A percentile compares a stretch with the other conserved stretches of the same genome.
Evolutionary conservation across 2,888 invertebrate genomes (phyloP).

Genomic region (Synergus laeviventris): DNA sequence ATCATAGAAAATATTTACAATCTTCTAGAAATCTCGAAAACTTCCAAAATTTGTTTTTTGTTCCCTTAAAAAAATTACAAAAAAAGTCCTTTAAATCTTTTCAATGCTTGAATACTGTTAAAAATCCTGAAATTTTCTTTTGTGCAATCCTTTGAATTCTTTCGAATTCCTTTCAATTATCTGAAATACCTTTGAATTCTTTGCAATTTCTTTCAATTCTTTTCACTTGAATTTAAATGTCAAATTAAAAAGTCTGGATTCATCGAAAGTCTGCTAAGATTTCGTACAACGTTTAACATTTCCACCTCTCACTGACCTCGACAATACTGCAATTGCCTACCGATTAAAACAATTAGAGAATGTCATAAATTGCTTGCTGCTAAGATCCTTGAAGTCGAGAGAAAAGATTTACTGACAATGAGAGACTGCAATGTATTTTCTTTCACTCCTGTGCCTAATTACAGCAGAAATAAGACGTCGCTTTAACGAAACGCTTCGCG

Average conservation of each 20-base stretch:
- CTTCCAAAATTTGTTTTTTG: too few relatives aligned
- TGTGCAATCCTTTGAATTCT: too few relatives aligned
- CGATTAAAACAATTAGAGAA: slow-evolving; percentile 8
- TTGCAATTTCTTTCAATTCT: too few relatives aligned
- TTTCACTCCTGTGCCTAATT: not conserved
- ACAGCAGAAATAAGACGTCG: slow-evolving; percentile 1
- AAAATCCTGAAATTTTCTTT: too few relatives aligned
- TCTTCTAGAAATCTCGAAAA: too few relatives aligned
- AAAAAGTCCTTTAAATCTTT: too few relatives aligned
- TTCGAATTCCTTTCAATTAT: too few relatives aligned
- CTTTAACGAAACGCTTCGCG: slow-evolving; percentile 5
- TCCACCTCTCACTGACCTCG: not conserved
- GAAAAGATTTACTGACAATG: not conserved
- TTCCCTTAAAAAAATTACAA: too few relatives aligned
- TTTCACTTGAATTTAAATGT: not conserved
- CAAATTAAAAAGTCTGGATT: not conserved
- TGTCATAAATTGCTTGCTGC: not conserved
- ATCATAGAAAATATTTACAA: too few relatives aligned
- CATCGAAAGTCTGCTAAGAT: not conserved
- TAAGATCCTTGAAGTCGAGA: not conserved
- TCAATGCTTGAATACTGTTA: too few relatives aligned
- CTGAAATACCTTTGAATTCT: too few relatives aligned
- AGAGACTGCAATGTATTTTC: not conserved
- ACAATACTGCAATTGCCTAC: not conserved
- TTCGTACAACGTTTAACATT: not conserved